Evolutionary conservation across 2,113 vertebrate genomes (phyloP), one percentile per base, ranked within the genome.

Genomic region (Zingel zingel): DNA sequence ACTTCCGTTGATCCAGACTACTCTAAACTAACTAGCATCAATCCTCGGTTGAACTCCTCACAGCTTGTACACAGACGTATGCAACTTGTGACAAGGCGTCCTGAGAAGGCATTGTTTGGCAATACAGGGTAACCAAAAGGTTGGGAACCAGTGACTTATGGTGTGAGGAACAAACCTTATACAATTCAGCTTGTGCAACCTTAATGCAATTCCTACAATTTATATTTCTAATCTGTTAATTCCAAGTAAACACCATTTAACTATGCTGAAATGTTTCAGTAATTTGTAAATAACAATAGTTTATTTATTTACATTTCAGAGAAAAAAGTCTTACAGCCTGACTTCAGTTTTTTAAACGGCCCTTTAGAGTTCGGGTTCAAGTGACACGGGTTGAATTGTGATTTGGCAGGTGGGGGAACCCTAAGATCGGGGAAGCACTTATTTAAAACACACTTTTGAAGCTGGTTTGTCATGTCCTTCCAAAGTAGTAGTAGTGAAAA

Each of bases 311-410:
- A 3, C 63, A 23, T 69, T 51, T 48, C 5, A 2, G 10, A 18
- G 2, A 16, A 43, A 43, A 63, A 74, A 69, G 18, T 53, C 23
- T 84, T 13, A 19, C 21, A n/a, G 56, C n/a, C 27, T 64, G 10
- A 15, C 4, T 23, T 19, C 8, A 39, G 25, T 43, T 54, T 53
- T 70, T 21, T 58, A 73, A 33, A 69, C 1, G 4, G 43, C 70
- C 45, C 43, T 25, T 47, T 23, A 21, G 43, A 33, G 18, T 56
- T 16, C 30, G 10, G 36, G 54, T 88, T 79, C 65, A 79, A 56
- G 43, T 50, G n/a, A 33, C 30, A 33, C 30, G 30, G 30, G 5
- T 33, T 33, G 30, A 33, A 33, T 33, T 5, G 30, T 33, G 30
- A 33, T 33, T 33, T 33, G 5, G 30, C 30, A 33, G 5, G 5